phyloP scores from a whole-genome alignment of 2,888 invertebrate genomes.

The Acanthoscelides obtectus region DNA sequence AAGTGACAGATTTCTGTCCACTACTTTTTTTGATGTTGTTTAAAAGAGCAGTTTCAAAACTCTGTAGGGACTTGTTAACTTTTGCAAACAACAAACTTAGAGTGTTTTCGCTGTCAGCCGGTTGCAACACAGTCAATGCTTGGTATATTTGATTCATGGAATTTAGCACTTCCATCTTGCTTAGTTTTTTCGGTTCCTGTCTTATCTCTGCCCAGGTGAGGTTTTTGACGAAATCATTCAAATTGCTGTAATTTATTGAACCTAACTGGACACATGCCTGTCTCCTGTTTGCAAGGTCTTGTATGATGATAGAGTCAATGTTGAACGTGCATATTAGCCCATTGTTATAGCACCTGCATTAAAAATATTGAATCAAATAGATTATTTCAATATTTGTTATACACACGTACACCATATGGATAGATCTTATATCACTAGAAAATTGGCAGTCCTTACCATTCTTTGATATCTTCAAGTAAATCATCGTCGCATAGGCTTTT shows the following conservation, averaged over 20 bases:
- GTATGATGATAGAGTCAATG: constrained; percentile 28
- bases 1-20: constrained; percentile 39
- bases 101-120: constrained; percentile 40
- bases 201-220: constrained; percentile 35
- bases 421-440: no score
- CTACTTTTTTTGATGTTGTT: constrained; percentile 32
- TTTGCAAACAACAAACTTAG: constrained; percentile 41
- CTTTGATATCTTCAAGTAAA: constrained; percentile 26
- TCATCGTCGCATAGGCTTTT: constrained; percentile 16
- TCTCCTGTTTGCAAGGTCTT: constrained; percentile 28
- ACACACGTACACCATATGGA: no score
- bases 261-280: constrained; percentile 25
- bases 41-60: constrained; percentile 40
- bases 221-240: constrained; percentile 31
- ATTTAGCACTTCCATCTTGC: constrained; percentile 33
- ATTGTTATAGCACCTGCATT: neutral
- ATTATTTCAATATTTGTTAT: neutral
- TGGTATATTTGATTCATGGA: constrained; percentile 42
- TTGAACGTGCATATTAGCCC: constrained; percentile 8
- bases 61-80: constrained; percentile 42
- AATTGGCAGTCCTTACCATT: no score
- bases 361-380: neutral
- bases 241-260: constrained; percentile 28
- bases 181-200: constrained; percentile 28
- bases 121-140: constrained; percentile 35